Evolutionary conservation across 2,888 invertebrate species (phyloP).

Genomic region (Melangyna quadrimaculata): DNA sequence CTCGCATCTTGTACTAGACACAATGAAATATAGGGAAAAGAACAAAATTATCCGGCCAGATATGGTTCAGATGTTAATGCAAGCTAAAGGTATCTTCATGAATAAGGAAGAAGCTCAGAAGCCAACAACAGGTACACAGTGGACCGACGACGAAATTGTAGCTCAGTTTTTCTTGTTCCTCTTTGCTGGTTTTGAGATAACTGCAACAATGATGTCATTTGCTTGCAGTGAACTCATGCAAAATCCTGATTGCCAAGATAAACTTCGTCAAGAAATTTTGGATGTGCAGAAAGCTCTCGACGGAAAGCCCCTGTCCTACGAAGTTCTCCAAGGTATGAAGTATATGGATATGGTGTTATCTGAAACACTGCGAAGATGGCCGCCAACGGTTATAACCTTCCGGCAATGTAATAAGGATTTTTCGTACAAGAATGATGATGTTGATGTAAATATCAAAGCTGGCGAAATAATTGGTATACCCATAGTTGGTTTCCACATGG

Average conservation of each 20-base stretch:
- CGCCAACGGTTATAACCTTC: constrained; percentile 81
- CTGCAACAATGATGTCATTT: constrained; percentile 81
- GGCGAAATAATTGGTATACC: constrained; percentile 79
- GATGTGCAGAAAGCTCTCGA: constrained; percentile 80
- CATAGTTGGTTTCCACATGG: constrained; percentile 81
- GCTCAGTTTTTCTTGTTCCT: constrained; percentile 84
- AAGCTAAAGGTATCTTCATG: constrained; percentile 76
- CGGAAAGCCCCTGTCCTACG: constrained; percentile 82
- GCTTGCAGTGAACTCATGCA: constrained; percentile 83
- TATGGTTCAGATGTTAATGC: constrained; percentile 83
- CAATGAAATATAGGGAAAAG: constrained; percentile 81
- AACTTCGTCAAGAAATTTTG: constrained; percentile 82
- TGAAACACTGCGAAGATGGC: constrained; percentile 83
- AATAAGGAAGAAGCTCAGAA: constrained; percentile 78
- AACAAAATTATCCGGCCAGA: constrained; percentile 82
- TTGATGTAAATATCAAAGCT: constrained; percentile 75
- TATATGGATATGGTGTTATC: constrained; percentile 84
- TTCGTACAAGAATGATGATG: constrained; percentile 75
- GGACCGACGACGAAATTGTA: constrained; percentile 83
- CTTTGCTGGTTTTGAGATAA: constrained; percentile 83
- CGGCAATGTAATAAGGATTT: constrained; percentile 83
- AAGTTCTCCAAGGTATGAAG: constrained; percentile 83
- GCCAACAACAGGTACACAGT: constrained; percentile 72
- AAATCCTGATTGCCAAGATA: constrained; percentile 83
- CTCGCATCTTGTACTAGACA: constrained; percentile 78